Evolutionary conservation across 2,797 vertebrate species (phyloP).

Genomic region (Nasua narica): DNA sequence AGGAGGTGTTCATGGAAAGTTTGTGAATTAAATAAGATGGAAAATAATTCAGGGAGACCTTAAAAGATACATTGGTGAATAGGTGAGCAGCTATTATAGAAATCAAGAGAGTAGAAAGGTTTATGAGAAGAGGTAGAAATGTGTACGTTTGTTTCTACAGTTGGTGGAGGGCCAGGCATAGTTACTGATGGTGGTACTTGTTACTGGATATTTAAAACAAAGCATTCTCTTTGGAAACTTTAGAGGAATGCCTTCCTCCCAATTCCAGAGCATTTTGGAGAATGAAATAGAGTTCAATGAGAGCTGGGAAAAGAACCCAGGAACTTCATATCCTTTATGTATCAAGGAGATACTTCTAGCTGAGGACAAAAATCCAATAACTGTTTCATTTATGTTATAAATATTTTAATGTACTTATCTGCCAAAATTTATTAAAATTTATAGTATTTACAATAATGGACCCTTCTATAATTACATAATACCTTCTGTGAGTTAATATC

Average conservation of each 20-base stretch:
- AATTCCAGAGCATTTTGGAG: neutral
- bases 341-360: neutral
- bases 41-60: neutral
- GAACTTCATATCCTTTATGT: neutral
- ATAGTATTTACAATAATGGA: neutral
- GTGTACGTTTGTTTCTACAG: neutral
- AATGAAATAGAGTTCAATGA: neutral
- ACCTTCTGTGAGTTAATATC: neutral
- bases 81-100: neutral
- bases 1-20: neutral
- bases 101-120: neutral
- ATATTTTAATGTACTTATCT: slow-evolving; percentile 7
- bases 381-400: neutral
- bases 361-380: neutral
- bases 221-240: neutral
- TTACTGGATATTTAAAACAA: neutral
- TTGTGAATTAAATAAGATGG: neutral
- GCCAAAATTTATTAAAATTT: neutral
- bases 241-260: neutral
- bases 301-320: neutral
- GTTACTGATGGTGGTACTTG: neutral
- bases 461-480: neutral
- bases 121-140: neutral
- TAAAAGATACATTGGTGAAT: neutral
- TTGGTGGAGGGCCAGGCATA: neutral